Evolutionary conservation across 2,797 vertebrate species (phyloP).

Genomic region (Gallinago stenura): DNA sequence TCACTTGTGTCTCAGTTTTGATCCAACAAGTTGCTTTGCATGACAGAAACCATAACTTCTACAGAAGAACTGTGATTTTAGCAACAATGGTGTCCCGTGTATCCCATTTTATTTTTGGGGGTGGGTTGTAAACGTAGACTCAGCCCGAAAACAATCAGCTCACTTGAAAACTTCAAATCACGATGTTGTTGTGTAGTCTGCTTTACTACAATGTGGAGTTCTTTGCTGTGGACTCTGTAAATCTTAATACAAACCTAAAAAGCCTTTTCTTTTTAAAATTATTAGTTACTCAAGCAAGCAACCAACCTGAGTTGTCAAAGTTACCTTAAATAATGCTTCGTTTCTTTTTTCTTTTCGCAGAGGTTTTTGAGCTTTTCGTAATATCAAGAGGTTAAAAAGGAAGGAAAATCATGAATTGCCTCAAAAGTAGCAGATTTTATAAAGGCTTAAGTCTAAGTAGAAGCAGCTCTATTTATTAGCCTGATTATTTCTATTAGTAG

Average conservation of each 20-base stretch:
- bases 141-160: neutral
- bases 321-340: neutral
- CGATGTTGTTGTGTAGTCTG: neutral
- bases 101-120: neutral
- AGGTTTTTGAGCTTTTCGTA: neutral
- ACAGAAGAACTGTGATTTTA: neutral
- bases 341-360: neutral
- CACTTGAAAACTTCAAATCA: neutral
- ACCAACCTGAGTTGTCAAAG: neutral
- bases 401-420: neutral
- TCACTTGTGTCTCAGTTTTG: neutral
- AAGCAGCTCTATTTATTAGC: neutral
- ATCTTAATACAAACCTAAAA: neutral
- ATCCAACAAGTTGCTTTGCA: neutral
- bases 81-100: neutral
- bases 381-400: neutral
- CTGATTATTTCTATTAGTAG: neutral
- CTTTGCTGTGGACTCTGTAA: neutral
- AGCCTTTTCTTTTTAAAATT: neutral
- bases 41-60: neutral
- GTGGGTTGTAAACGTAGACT: neutral
- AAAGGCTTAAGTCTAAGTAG: neutral
- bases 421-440: slow-evolving; percentile 8
- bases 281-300: neutral
- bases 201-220: neutral